A percentile compares a stretch with the other conserved stretches of the same genome.
Evolutionary conservation across 2,888 invertebrate genomes (phyloP).

Genomic region (Byasa hedistus): DNA sequence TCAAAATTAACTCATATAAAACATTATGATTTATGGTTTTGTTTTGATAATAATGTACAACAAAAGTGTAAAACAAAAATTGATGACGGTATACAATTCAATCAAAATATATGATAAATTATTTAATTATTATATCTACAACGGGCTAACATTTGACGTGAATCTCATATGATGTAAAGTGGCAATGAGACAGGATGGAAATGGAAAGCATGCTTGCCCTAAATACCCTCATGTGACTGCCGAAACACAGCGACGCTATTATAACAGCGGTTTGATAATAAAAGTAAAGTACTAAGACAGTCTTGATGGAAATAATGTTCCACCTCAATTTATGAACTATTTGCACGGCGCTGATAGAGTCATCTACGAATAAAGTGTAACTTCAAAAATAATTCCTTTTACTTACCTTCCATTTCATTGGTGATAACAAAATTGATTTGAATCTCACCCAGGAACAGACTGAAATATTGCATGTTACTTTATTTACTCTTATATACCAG

Average conservation of each 20-base stretch:
- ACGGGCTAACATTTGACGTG: too few relatives aligned
- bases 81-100: neutral
- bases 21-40: neutral
- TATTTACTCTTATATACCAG: slow-evolving; percentile 16
- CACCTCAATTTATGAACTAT: too few relatives aligned
- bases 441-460: neutral
- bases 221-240: too few relatives aligned
- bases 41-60: neutral
- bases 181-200: too few relatives aligned
- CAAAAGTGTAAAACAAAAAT: neutral
- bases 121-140: neutral
- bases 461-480: neutral
- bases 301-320: too few relatives aligned
- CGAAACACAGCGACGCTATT: too few relatives aligned
- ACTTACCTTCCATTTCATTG: neutral
- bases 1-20: neutral
- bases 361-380: neutral
- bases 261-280: too few relatives aligned
- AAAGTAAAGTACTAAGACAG: too few relatives aligned
- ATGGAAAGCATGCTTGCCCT: too few relatives aligned
- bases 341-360: neutral
- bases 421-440: neutral
- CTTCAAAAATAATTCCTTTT: neutral
- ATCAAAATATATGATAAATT: neutral
- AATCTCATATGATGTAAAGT: too few relatives aligned